Evolutionary conservation across 2,888 invertebrate genomes (phyloP), one percentile per base, ranked within the genome.

Genomic region (Phlogophora meticulosa): DNA sequence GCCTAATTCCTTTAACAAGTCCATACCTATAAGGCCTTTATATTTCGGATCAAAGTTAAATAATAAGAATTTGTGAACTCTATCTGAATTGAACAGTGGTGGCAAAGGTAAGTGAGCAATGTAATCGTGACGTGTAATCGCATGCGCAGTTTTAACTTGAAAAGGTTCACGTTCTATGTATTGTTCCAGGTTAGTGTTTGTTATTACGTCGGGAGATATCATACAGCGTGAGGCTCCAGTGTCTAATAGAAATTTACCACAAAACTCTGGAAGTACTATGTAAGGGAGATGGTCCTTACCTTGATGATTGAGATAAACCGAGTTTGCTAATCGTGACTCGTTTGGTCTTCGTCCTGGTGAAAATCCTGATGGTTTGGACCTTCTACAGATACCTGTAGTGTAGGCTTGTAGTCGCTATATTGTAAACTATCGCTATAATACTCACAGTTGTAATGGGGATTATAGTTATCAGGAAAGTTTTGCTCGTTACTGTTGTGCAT

Each of bases 121-220:
- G 24, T 46, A 4, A 4, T 46, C 24, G 7, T 46, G 46, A 24
- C 24, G 11, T 11, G 46, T 46, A 46, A 22, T 10, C 9, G 46
- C 24, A 22, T 46, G 24, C 24, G 46, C 46, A 11, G 46, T 46
- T 46, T 24, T 46, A 11, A 46, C 46, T 46, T 24, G 22, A 46
- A 46, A 46, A 24, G 46, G 46, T 15, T 46, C 46, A 10, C 24
- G 24, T 15, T 46, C 46, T 11, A 46, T 24, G 46, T 13, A 46
- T 10, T 24, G 22, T 46, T 46, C 24, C 3, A 46, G 15, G 15
- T 13, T 46, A 11, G 24, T 46, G 11, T 4, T 24, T 11, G 13
- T 5, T 46, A 46, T 22, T 13, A 24, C 46, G 24, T 46, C 24
- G 24, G 13, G 22, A 11, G 46, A 46, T 11, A n/a, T n/a, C n/a